A percentile compares a stretch with the other conserved stretches of the same genome.
Evolutionary conservation across 2,888 invertebrate species (phyloP).

Genomic region (Nomada fabriciana): DNA sequence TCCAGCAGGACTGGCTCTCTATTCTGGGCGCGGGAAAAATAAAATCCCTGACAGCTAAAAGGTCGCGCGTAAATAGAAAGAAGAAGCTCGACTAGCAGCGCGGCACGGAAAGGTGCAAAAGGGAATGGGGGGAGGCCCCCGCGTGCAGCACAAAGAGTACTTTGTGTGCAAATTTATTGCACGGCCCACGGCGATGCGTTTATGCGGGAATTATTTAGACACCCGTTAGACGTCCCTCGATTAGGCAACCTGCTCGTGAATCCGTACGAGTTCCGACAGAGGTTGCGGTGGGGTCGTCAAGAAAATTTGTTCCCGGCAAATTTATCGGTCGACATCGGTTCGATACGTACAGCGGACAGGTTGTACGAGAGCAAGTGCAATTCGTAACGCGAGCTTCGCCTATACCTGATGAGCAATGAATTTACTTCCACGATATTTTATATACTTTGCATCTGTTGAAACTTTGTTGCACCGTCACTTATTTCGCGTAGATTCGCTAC

Average conservation of each 20-base stretch:
- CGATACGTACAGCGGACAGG: too few species aligned
- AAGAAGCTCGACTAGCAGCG: constrained; percentile 30
- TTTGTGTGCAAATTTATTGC: constrained; percentile 72
- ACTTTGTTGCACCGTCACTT: too few species aligned
- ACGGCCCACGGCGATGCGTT: constrained; percentile 50
- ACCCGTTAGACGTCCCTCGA: constrained; percentile 64
- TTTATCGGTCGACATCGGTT: background rate
- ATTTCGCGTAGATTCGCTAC: too few species aligned
- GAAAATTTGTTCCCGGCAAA: constrained; percentile 43
- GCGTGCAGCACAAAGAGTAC: constrained; percentile 65
- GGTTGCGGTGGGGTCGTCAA: constrained; percentile 25
- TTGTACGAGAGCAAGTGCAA: too few species aligned
- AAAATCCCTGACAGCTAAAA: constrained; percentile 47
- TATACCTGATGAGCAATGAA: too few species aligned
- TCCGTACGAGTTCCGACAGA: constrained; percentile 38
- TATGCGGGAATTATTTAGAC: constrained; percentile 68
- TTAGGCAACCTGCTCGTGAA: constrained; percentile 56
- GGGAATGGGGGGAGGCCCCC: constrained; percentile 8
- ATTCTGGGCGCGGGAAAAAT: constrained; percentile 19
- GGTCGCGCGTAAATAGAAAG: constrained; percentile 50
- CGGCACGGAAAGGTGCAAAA: constrained; percentile 51
- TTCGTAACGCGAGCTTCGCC: too few species aligned
- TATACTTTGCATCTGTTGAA: too few species aligned
- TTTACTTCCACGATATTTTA: too few species aligned
- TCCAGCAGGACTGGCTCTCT: background rate